Percentiles rank a stretch among this genome's conserved stretches.
Conservation (phyloP, 2,113 vertebrate genomes). For the Phasianus colchicus region DNA sequence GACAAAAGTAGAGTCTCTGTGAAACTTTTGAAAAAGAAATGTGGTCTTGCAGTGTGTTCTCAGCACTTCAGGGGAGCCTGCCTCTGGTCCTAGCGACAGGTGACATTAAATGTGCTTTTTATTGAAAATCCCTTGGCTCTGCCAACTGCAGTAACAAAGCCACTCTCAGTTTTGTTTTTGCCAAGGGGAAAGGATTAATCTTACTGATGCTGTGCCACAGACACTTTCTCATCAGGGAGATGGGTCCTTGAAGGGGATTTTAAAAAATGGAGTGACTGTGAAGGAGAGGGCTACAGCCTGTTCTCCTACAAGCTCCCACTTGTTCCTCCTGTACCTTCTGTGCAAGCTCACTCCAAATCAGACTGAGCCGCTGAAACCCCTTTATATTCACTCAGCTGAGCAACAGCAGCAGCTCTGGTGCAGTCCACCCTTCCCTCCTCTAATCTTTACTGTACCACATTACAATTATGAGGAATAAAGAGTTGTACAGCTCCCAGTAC, state of each 20-base stretch:
- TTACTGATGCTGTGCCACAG: not conserved
- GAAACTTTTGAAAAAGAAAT: not conserved
- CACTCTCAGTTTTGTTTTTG: not conserved
- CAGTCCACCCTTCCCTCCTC: not conserved
- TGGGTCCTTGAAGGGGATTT: not conserved
- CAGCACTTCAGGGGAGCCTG: not conserved
- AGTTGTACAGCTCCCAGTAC: accelerated
- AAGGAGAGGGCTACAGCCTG: not conserved
- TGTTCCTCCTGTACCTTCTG: accelerated
- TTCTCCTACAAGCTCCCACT: accelerated
- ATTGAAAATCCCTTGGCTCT: not conserved
- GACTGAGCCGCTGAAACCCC: not conserved
- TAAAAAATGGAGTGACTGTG: not conserved
- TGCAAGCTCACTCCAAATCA: not conserved
- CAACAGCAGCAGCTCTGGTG: not conserved
- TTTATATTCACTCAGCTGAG: not conserved
- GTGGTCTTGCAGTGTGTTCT: not conserved
- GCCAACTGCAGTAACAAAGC: not conserved
- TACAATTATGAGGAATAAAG: not conserved
- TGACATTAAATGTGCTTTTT: not conserved
- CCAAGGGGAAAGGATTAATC: not conserved
- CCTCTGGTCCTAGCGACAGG: not conserved
- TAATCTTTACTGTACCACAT: not conserved
- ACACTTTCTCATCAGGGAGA: not conserved
- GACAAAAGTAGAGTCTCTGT: not conserved